Conservation (phyloP, 2,113 vertebrate species). For the Gila orcuttii region DNA sequence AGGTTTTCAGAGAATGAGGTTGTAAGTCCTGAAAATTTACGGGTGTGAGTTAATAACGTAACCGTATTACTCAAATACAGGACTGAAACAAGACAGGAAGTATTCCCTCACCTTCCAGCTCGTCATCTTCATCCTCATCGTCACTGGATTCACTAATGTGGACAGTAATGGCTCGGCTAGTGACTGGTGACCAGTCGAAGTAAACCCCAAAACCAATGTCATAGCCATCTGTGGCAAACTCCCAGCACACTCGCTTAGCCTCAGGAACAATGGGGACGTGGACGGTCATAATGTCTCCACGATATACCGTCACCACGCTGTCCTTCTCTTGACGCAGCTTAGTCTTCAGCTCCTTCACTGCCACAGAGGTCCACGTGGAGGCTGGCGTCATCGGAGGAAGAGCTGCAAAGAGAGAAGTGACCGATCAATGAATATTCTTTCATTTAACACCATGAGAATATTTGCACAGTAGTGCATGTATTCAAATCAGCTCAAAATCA, state of each 20-base stretch:
- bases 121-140: conserved; percentile 95
- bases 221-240: conserved; percentile 95
- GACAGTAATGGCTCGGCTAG: conserved; percentile 91
- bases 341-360: conserved; percentile 91
- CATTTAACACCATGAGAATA: neutral
- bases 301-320: conserved; percentile 87
- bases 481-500: neutral
- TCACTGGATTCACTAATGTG: conserved; percentile 98
- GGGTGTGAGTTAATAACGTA: too few relatives aligned
- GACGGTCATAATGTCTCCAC: conserved; percentile 95
- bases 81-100: neutral
- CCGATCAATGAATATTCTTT: neutral
- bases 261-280: conserved; percentile 92
- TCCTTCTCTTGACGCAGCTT: conserved; percentile 89
- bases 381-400: conserved; percentile 86
- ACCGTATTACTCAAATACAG: too few relatives aligned
- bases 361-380: conserved; percentile 87
- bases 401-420: conserved; percentile 70
- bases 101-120: conserved; percentile 82
- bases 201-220: conserved; percentile 98
- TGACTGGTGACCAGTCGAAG: conserved; percentile 95
- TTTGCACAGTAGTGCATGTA: neutral
- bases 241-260: conserved; percentile 94
- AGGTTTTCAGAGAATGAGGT: too few relatives aligned
- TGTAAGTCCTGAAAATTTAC: too few relatives aligned